Percentiles rank a stretch among this genome's conserved stretches.
Conservation (phyloP, 2,797 vertebrate genomes). For the Mus caroli region DNA sequence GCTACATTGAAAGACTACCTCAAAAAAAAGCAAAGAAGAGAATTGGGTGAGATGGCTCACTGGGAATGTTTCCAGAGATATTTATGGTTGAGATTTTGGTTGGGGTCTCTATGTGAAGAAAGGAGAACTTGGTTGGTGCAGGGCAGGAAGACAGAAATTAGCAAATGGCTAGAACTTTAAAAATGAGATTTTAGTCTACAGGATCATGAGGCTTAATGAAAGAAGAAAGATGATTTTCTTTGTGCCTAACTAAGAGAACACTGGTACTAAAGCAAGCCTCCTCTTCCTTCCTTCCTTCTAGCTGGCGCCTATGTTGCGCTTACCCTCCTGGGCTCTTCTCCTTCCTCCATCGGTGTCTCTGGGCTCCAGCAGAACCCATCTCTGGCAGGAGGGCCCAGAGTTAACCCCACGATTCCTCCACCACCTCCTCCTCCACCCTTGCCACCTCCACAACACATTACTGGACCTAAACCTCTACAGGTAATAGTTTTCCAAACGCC, state of each 20-base stretch:
- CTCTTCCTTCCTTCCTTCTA: conserved; percentile 76
- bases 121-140: neutral
- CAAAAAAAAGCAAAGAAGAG: neutral
- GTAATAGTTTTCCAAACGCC: conserved; percentile 79
- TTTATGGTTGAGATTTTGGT: neutral
- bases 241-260: neutral
- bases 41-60: neutral
- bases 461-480: conserved; percentile 94
- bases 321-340: conserved; percentile 95
- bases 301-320: conserved; percentile 96
- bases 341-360: conserved; percentile 85
- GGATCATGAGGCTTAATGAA: neutral
- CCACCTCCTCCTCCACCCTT: conserved; percentile 91
- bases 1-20: neutral
- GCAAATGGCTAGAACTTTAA: neutral
- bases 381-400: conserved; percentile 53
- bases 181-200: neutral
- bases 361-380: conserved; percentile 79
- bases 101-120: conserved; percentile 6
- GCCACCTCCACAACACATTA: conserved; percentile 92
- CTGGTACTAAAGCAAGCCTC: neutral
- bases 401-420: conserved; percentile 80
- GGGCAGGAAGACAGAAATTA: neutral
- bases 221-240: neutral
- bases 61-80: neutral